Conservation (phyloP, 1,140 invertebrate species). For the Hylaeus volcanicus region DNA sequence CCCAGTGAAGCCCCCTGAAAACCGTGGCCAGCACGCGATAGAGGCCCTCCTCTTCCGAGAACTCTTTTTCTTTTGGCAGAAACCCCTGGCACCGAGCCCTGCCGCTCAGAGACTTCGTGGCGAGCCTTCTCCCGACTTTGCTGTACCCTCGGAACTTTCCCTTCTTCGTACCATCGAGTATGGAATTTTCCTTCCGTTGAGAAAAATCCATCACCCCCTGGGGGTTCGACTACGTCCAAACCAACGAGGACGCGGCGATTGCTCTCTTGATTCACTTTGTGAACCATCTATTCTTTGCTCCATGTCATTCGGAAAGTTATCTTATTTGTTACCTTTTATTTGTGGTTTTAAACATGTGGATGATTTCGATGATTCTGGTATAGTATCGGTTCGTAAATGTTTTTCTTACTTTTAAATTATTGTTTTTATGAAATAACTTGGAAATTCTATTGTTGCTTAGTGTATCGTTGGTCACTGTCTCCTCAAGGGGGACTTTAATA, state of each 20-base stretch:
- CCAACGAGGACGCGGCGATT: neutral
- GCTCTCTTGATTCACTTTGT: too few species aligned
- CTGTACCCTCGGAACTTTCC: neutral
- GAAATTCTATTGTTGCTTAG: too few species aligned
- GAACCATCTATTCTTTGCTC: too few species aligned
- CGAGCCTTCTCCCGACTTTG: slow-evolving; percentile 15
- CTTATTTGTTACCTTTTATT: too few species aligned
- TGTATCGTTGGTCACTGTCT: too few species aligned
- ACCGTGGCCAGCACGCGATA: slow-evolving; percentile 36
- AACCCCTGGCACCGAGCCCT: slow-evolving; percentile 50
- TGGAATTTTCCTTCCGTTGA: slow-evolving; percentile 23
- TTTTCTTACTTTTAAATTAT: too few species aligned
- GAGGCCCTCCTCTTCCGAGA: slow-evolving; percentile 41
- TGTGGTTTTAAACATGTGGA: too few species aligned
- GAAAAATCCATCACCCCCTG: neutral
- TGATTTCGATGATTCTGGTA: too few species aligned
- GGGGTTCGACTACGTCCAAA: slow-evolving; percentile 3
- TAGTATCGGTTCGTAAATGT: too few species aligned
- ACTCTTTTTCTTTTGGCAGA: slow-evolving; percentile 59
- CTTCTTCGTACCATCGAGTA: neutral
- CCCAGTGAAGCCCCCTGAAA: slow-evolving; percentile 35
- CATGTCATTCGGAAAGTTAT: too few species aligned
- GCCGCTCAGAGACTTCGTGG: slow-evolving; percentile 51
- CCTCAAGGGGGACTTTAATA: too few species aligned
- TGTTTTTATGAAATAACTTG: too few species aligned